These are phyloP conservation scores for Ostrea edulis DNA, from an alignment of 1,140 invertebrate genomes.

Conservation along the genomic window DNA sequence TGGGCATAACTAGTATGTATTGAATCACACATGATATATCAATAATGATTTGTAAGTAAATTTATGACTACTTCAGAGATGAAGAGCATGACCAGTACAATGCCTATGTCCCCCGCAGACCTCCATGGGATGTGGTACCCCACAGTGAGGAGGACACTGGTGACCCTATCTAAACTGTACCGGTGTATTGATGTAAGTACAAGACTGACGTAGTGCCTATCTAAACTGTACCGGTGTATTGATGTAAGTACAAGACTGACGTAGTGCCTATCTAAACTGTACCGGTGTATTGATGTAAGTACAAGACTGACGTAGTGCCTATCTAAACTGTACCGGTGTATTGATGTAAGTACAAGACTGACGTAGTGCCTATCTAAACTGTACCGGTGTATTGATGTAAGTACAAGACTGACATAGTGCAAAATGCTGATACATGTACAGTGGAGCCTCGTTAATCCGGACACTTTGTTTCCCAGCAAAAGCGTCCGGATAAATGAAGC, in stretches of 20 bases:
- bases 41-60: neutral
- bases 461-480: too few species aligned
- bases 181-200: conserved; percentile 91
- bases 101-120: conserved; percentile 91
- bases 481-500: too few species aligned
- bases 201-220: conserved; percentile 81
- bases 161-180: conserved; percentile 96
- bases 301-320: conserved; percentile 77
- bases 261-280: too few species aligned
- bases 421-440: too few species aligned
- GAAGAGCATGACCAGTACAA: conserved; percentile 71
- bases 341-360: conserved; percentile 90
- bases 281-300: conserved; percentile 92
- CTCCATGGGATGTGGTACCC: conserved; percentile 99
- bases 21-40: neutral
- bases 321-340: conserved; percentile 95
- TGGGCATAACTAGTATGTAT: neutral
- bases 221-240: conserved; percentile 95
- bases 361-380: too few species aligned
- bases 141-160: conserved; percentile 94
- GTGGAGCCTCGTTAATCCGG: too few species aligned
- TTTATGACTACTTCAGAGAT: neutral
- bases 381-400: conserved; percentile 94
- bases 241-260: conserved; percentile 88
- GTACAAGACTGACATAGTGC: too few species aligned